Evolutionary conservation across 2,797 vertebrate genomes (phyloP), one percentile per base, ranked within the genome.

Genomic region (Chiroxiphia lanceolata): DNA sequence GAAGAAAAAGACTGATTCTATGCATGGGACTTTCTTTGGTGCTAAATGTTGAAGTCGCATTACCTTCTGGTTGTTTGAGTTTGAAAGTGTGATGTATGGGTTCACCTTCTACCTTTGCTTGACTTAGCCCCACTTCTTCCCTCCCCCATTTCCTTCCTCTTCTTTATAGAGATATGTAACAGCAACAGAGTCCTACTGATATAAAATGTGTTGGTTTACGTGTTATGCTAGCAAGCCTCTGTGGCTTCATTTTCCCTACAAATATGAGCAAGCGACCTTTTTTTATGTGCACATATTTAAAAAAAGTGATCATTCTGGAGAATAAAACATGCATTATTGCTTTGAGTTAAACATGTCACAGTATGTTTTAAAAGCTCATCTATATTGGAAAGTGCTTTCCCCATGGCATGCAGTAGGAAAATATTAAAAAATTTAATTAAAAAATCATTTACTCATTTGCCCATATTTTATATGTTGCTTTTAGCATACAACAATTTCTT

Each of bases 381-480:
- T 90, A 94, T 90, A 95, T 68, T 91, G n/a, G 33, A 83, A 53
- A 87, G 22, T 67, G 56, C 79, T 90, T 90, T 94, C 45, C 63
- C 86, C 15, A 19, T 61, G 63, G 50, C 69, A 87, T 33, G 11
- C 25, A 86, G 42, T 53, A 96, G 64, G 94, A 93, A 97, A 97
- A 96, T 76, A 34, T 96, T 97, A 40, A 40, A 40, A 40, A 40
- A 96, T 94, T 97, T 97, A 97, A 97, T 97, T 97, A 98, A 97
- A 89, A 95, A 97, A 95, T 94, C 67, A 86, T 97, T 97, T 96
- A 96, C 11, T 25, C 47, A 89, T 96, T 97, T 97, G 70, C 33
- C 67, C 85, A 93, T 95, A 81, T 87, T 98, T 97, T 97, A 95
- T 88, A 79, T 63, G 68, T 81, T 92, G 44, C 18, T 86, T 98